phyloP scores from a whole-genome alignment of 2,113 vertebrate genomes.

The Strigops habroptila region DNA sequence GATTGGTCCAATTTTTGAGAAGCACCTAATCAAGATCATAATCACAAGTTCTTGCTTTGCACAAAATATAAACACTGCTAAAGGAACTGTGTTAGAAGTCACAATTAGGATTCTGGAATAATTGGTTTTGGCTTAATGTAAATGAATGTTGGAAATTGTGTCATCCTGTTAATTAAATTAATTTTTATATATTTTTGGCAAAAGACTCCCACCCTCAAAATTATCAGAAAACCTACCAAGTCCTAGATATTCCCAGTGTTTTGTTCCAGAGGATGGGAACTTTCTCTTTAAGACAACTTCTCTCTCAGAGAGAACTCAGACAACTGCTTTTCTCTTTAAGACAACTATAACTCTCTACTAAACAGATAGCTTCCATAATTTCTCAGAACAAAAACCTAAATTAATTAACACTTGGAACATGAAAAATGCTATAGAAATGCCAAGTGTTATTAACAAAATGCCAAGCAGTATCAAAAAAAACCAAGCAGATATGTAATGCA shows the following conservation, averaged over 20 bases:
- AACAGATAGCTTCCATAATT: neutral
- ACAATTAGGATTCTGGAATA: neutral
- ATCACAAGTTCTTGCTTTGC: neutral
- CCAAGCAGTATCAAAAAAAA: neutral
- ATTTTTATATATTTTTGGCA: neutral
- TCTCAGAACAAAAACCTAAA: neutral
- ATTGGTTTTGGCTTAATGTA: neutral
- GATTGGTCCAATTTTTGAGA: neutral
- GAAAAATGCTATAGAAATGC: neutral
- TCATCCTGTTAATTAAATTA: neutral
- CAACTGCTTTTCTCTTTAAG: neutral
- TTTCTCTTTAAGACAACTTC: neutral
- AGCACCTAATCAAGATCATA: neutral
- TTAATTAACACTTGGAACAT: neutral
- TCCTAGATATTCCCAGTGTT: neutral
- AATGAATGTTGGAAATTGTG: neutral
- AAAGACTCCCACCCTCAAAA: neutral
- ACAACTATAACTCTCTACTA: neutral
- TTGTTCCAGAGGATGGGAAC: neutral
- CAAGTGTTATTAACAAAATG: neutral
- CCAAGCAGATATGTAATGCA: neutral
- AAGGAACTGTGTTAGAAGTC: neutral
- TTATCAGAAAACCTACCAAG: neutral
- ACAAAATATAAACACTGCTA: neutral
- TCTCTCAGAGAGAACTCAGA: neutral